Base-by-base conservation (phyloP, 1,140 invertebrate genomes). In the Gonatopus flavifemur region DNA sequence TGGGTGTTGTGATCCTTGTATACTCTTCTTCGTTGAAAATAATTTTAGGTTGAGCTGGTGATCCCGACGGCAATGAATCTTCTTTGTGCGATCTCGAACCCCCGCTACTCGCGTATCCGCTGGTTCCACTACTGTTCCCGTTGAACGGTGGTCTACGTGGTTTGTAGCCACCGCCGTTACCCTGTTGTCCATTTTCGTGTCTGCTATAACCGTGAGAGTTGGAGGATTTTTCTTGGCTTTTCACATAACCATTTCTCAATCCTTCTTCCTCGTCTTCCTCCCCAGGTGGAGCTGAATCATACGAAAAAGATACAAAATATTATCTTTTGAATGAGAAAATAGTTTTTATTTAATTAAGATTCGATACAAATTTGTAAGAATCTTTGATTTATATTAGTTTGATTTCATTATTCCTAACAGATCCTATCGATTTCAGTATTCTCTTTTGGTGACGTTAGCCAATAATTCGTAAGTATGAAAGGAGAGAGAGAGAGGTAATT, bases 1-100 rank as follows among this genome's bases (percentile, higher is more conserved):
- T 72, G 7, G 86, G 86, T 0, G 86, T 86, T 8, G 84, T 86
- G 53, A 88, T 86, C 57, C 83, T 81, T 45, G 85, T 87, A 64
- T 88, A 88, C 69, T 87, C 86, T 55, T 86, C 84, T 37, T 77
- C 74, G 55, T 78, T 70, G 53, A 77, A 77, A 12, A 69, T 66
- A 9, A 70, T 64, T 41, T 74, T 74, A 0, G 67, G 64, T 10
- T 72, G 69, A 0, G 63, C 65, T 12, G 66, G 53, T 0, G 67
- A 67, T 3, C 61, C 64, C 6, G 53, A 45, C 4, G 6, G 9
- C n/a, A n/a, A n/a, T 15, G 66, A 67, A 4, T 70, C 67, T 16
- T 69, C 64, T 1, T 59, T 47, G 10, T 65, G 63, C 8, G 68
- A 67, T 35, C 62, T 58, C 0, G 64, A 63, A 8, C 62, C 52